A percentile compares a stretch with the other conserved stretches of the same genome.
phyloP scores from a whole-genome alignment of 2,113 vertebrate species.

The Tragulus kanchil region DNA sequence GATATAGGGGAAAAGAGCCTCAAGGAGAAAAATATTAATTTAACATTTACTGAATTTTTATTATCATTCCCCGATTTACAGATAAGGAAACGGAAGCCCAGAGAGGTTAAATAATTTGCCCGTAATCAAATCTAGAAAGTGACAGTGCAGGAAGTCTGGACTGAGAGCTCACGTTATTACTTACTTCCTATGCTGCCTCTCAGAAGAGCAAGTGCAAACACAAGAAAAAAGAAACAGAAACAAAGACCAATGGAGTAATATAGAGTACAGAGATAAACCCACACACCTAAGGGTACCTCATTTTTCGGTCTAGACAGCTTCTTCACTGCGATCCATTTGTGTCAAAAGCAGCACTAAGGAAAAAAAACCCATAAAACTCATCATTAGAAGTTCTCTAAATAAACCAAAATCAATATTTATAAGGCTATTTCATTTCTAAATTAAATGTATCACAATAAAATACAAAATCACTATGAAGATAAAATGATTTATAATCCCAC shows the following conservation, averaged over 20 bases:
- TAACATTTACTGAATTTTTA: background rate
- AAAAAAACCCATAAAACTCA: background rate
- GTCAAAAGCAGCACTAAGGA: conserved; percentile 93
- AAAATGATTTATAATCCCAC: background rate
- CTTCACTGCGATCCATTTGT: conserved; percentile 95
- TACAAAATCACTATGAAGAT: background rate
- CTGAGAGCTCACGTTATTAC: background rate
- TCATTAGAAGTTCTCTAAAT: background rate
- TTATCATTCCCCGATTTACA: background rate
- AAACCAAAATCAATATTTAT: background rate
- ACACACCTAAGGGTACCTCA: no score
- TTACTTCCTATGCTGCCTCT: background rate
- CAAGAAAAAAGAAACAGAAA: background rate
- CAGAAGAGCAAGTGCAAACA: background rate
- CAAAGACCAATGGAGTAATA: background rate
- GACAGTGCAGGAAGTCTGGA: background rate
- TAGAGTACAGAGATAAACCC: no score
- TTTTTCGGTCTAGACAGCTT: conserved; percentile 94
- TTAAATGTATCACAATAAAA: conserved; percentile 22
- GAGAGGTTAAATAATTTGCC: background rate
- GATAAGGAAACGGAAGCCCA: background rate
- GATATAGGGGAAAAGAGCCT: background rate
- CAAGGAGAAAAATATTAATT: background rate
- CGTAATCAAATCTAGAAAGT: background rate
- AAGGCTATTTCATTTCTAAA: conserved; percentile 41